These are phyloP conservation scores for Crepidodera aurea DNA, from an alignment of 2,888 invertebrate species.

Conservation along the genomic window DNA sequence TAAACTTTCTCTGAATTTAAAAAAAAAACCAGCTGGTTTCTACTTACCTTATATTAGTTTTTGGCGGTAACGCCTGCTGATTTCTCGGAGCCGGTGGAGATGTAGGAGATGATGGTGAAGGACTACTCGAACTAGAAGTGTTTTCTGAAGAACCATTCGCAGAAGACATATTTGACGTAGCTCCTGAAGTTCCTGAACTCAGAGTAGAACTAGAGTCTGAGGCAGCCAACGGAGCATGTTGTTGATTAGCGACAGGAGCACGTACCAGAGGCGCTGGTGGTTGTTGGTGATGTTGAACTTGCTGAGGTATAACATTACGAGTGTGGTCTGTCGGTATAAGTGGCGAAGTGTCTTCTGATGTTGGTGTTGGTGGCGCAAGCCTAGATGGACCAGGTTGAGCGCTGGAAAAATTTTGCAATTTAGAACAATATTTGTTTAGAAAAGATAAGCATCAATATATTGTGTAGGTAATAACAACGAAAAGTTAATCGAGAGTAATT, in stretches of 20 bases:
- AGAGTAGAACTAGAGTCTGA: conserved; percentile 72
- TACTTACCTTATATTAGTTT: conserved; percentile 40
- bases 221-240: conserved; percentile 50
- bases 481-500: too few species aligned
- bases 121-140: conserved; percentile 69
- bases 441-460: too few species aligned
- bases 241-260: conserved; percentile 14
- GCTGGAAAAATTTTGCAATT: conserved; percentile 54
- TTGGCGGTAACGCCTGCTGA: conserved; percentile 48
- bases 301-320: conserved; percentile 55
- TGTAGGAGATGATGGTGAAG: conserved; percentile 77
- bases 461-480: too few species aligned
- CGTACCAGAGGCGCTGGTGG: conserved; percentile 8
- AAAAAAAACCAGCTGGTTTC: too few species aligned
- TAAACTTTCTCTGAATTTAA: too few species aligned
- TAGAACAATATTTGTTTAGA: background rate
- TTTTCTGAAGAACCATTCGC: conserved; percentile 73
- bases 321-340: conserved; percentile 69
- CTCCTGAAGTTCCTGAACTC: conserved; percentile 66
- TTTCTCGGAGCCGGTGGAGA: conserved; percentile 64
- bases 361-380: conserved; percentile 78
- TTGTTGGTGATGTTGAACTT: conserved; percentile 52
- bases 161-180: conserved; percentile 74
- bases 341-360: conserved; percentile 68
- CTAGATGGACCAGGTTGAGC: conserved; percentile 70